Evolutionary conservation across 2,797 vertebrate species (phyloP).

Genomic region (Manis pentadactyla): DNA sequence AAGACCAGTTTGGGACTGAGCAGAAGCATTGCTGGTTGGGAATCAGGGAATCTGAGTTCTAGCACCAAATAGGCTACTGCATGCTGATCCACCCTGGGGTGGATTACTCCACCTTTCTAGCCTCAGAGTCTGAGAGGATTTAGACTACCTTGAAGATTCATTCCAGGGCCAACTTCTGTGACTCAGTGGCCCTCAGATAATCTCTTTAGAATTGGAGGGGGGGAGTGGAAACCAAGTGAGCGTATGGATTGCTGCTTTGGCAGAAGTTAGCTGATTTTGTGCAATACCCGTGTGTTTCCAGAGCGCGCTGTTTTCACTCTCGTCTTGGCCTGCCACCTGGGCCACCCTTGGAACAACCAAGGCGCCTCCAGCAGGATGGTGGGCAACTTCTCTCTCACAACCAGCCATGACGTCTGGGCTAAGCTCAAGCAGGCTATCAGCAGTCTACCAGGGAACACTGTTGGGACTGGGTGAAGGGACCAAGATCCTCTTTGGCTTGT

Average conservation of each 20-base stretch:
- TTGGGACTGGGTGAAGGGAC: not conserved
- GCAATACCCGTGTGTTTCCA: not conserved
- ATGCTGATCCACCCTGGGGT: not conserved
- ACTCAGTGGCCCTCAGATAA: not conserved
- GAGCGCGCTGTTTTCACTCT: not conserved
- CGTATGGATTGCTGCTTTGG: not conserved
- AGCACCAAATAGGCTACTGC: not conserved
- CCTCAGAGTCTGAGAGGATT: not conserved
- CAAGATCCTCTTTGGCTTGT: not conserved
- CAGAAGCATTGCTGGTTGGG: not conserved
- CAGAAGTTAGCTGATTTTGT: not conserved
- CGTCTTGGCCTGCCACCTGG: not conserved
- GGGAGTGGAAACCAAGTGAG: not conserved
- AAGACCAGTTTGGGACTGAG: not conserved
- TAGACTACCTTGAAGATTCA: not conserved
- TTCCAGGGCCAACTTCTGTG: not conserved
- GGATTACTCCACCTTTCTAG: not conserved
- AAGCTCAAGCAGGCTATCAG: not conserved
- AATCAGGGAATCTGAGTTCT: not conserved
- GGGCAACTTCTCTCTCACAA: not conserved
- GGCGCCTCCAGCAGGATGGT: not conserved
- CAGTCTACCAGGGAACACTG: not conserved
- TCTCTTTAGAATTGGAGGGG: not conserved
- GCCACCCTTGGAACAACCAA: not conserved
- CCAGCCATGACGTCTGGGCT: not conserved